Conservation (phyloP, 2,797 vertebrate genomes). For the Saxicola maurus region DNA sequence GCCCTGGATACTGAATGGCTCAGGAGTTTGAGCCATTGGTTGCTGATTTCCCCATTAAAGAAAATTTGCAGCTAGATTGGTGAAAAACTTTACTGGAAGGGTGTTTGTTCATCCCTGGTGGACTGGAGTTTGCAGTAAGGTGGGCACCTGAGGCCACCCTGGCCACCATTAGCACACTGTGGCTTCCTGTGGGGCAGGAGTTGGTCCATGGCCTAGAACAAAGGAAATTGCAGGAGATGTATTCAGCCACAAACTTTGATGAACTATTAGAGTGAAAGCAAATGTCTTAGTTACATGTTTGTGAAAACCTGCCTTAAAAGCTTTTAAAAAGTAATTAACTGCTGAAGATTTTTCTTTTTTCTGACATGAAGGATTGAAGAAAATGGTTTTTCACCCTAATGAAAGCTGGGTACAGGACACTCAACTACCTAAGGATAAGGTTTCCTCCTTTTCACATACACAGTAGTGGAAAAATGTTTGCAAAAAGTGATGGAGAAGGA, state of each 20-base stretch:
- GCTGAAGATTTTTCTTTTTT: neutral
- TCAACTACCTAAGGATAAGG: neutral
- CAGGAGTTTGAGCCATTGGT: accelerated
- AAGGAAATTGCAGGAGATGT: neutral
- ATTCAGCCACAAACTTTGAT: neutral
- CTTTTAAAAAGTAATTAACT: neutral
- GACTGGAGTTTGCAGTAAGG: neutral
- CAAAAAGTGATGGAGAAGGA: neutral
- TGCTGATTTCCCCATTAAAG: neutral
- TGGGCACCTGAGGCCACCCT: neutral
- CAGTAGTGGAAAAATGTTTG: neutral
- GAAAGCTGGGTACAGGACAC: neutral
- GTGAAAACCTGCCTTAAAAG: conserved; percentile 4
- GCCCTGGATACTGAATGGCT: neutral
- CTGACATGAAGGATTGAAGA: neutral
- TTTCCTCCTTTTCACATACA: neutral
- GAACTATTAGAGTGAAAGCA: neutral
- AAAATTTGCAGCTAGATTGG: neutral
- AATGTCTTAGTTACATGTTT: neutral
- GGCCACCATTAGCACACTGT: neutral
- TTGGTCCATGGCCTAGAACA: accelerated
- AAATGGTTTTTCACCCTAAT: neutral
- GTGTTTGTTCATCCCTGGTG: neutral
- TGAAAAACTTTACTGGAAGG: neutral
- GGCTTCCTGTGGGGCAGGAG: neutral